Evolutionary conservation across 2,113 vertebrate species (phyloP).

Genomic region (Cromileptes altivelis): DNA sequence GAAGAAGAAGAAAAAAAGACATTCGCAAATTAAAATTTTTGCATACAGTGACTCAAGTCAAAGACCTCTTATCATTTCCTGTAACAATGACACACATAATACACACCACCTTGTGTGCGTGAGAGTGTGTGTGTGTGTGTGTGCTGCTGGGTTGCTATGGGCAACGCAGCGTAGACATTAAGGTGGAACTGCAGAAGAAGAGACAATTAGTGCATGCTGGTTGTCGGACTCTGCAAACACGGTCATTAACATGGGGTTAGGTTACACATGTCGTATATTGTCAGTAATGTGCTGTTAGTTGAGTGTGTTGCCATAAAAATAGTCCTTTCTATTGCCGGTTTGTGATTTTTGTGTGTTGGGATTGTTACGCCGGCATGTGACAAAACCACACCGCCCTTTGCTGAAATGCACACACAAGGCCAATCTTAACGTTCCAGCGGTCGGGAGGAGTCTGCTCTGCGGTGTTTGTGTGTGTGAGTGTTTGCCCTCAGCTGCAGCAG

Average conservation of each 20-base stretch:
- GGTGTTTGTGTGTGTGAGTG: conserved; percentile 57
- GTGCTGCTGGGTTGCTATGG: conserved; percentile 55
- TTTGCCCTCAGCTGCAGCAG: conserved; percentile 58
- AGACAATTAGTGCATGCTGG: conserved; percentile 79
- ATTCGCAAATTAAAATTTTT: conserved; percentile 81
- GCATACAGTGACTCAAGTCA: conserved; percentile 81
- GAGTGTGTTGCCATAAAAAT: conserved; percentile 47
- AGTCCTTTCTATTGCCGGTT: conserved; percentile 56
- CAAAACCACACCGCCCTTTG: conserved; percentile 30
- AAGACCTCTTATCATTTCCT: conserved; percentile 72
- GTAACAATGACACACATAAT: conserved; percentile 68
- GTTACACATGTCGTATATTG: conserved; percentile 53
- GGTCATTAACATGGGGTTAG: conserved; percentile 45
- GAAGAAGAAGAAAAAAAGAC: conserved; percentile 64
- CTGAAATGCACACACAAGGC: conserved; percentile 38
- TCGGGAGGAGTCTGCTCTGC: conserved; percentile 59
- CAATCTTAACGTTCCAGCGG: conserved; percentile 41
- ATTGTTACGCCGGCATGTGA: conserved; percentile 40
- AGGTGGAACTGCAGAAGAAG: conserved; percentile 67
- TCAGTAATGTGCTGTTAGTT: conserved; percentile 71
- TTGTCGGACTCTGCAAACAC: conserved; percentile 52
- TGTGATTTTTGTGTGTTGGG: conserved; percentile 33
- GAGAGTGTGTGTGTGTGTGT: conserved; percentile 32
- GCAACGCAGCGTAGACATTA: conserved; percentile 40
- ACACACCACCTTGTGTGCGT: conserved; percentile 33